Conservation (phyloP, 2,113 vertebrate genomes). For the Microtus oregoni region DNA sequence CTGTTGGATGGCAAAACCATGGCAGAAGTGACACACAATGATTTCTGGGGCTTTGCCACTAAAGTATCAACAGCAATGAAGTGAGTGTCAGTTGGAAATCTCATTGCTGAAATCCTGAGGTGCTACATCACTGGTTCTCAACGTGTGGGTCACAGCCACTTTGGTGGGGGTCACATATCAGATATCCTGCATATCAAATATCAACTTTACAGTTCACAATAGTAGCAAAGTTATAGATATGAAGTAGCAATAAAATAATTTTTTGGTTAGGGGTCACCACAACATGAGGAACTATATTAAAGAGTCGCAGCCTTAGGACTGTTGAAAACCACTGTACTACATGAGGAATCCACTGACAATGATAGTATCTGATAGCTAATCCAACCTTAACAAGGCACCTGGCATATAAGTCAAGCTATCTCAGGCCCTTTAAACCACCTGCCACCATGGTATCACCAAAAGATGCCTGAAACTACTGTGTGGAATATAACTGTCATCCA, state of each 20-base stretch:
- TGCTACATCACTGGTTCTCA: no score
- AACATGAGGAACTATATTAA: background rate
- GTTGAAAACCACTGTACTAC: background rate
- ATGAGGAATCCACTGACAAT: background rate
- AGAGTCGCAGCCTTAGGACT: background rate
- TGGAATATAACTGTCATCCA: background rate
- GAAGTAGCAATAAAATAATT: background rate
- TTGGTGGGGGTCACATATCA: no score
- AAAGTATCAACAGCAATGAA: background rate
- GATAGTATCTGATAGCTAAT: background rate
- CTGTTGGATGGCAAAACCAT: background rate
- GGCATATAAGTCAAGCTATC: background rate
- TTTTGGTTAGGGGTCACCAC: background rate
- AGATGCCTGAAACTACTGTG: background rate
- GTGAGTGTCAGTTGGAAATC: background rate
- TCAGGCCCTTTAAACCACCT: background rate
- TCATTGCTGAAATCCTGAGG: background rate
- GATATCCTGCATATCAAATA: background rate
- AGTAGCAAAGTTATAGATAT: background rate
- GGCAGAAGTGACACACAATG: background rate
- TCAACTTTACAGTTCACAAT: background rate
- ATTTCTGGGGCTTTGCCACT: background rate
- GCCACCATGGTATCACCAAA: background rate
- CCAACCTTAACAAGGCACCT: background rate
- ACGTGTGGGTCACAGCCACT: no score